A percentile compares a stretch with the other conserved stretches of the same genome.
These are phyloP conservation scores for Dynastes maya DNA, from an alignment of 2,888 invertebrate genomes.

Conservation along the genomic window DNA sequence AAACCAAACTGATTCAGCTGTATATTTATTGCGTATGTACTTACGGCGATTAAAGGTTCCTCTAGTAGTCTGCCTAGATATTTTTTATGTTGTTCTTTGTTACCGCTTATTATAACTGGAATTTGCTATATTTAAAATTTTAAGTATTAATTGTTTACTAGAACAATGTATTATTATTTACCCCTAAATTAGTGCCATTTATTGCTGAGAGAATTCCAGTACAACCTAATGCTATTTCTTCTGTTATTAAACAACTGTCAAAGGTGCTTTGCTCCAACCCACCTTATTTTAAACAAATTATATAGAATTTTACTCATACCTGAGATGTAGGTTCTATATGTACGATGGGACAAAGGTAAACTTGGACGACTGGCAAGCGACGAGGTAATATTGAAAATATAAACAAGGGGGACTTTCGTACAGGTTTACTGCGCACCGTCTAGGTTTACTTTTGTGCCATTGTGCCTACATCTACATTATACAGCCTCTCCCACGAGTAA, in stretches of 20 bases:
- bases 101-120: constrained; percentile 88
- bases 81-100: constrained; percentile 92
- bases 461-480: too few species aligned
- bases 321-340: too few species aligned
- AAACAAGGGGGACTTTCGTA: too few species aligned
- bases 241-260: constrained; percentile 86
- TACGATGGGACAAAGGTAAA: too few species aligned
- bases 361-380: too few species aligned
- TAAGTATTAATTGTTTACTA: background rate
- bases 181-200: constrained; percentile 87
- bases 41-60: constrained; percentile 92
- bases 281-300: constrained; percentile 70
- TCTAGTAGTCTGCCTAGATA: constrained; percentile 92
- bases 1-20: too few species aligned
- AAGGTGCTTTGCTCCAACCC: constrained; percentile 82
- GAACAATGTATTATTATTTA: constrained; percentile 65
- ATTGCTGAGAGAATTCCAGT: constrained; percentile 91
- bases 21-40: constrained; percentile 65
- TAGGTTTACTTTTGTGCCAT: too few species aligned
- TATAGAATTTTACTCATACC: too few species aligned
- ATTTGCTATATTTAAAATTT: constrained; percentile 78
- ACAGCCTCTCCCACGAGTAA: too few species aligned
- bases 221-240: constrained; percentile 92
- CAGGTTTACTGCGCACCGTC: too few species aligned
- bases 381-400: too few species aligned